Evolutionary conservation across 2,888 invertebrate genomes (phyloP).

Genomic region (Andrena dorsata): DNA sequence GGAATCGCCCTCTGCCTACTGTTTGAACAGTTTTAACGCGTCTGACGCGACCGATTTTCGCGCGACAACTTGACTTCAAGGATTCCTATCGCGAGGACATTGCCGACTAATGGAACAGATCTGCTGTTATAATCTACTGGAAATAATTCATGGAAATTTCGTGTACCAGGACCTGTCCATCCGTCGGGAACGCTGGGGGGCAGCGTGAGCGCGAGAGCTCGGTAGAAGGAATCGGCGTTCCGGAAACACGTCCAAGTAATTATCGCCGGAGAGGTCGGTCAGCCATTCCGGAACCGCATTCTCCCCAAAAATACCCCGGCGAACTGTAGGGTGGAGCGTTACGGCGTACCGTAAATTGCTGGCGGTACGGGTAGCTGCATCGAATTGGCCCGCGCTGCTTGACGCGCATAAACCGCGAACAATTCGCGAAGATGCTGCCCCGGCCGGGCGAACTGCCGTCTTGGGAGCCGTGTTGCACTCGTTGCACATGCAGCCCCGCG

Average conservation of each 20-base stretch:
- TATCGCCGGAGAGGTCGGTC: constrained; percentile 31
- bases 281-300: constrained; percentile 52
- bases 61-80: background rate
- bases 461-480: constrained; percentile 68
- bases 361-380: constrained; percentile 37
- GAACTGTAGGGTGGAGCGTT: constrained; percentile 21
- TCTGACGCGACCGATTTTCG: constrained; percentile 33
- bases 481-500: constrained; percentile 64
- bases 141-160: too few species aligned
- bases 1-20: constrained; percentile 37
- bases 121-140: too few species aligned
- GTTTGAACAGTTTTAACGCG: constrained; percentile 33
- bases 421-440: constrained; percentile 59
- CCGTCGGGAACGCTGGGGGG: background rate
- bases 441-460: constrained; percentile 65
- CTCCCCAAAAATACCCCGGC: constrained; percentile 50
- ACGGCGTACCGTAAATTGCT: constrained; percentile 46
- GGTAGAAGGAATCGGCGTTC: constrained; percentile 4
- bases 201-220: background rate
- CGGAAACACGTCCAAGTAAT: constrained; percentile 48
- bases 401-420: constrained; percentile 72
- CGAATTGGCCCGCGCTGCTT: constrained; percentile 54
- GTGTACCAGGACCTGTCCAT: background rate
- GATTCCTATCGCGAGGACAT: too few species aligned
- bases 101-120: background rate